Evolutionary conservation across 2,888 invertebrate genomes (phyloP).

Genomic region (Octonoba sinensis): DNA sequence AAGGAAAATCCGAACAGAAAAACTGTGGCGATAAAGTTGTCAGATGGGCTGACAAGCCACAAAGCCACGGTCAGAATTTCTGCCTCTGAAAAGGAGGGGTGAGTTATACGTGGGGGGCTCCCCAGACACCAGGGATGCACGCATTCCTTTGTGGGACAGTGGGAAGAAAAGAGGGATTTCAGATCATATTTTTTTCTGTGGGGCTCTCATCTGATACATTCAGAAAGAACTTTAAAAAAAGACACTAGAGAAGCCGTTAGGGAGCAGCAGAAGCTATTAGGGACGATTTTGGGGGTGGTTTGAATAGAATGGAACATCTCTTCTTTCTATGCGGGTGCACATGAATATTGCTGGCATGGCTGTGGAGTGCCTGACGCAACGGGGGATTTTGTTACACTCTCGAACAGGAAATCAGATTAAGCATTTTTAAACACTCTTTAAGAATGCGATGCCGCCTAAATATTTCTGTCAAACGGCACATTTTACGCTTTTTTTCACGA

Average conservation of each 20-base stretch:
- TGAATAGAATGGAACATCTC: background rate
- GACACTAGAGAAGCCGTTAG: conserved; percentile 29
- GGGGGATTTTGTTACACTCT: too few relatives aligned
- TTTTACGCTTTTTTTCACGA: conserved; percentile 36
- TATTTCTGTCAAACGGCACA: conserved; percentile 44
- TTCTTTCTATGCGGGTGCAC: too few relatives aligned
- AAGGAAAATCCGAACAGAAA: conserved; percentile 14
- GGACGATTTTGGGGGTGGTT: background rate
- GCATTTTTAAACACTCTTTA: conserved; percentile 23
- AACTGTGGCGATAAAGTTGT: conserved; percentile 63
- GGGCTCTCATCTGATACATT: conserved; percentile 26
- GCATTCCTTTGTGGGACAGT: conserved; percentile 47
- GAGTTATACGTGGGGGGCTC: background rate
- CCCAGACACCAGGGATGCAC: conserved; percentile 34
- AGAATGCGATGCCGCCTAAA: conserved; percentile 38
- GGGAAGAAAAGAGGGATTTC: conserved; percentile 39
- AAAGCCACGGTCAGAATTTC: conserved; percentile 46
- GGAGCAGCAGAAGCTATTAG: conserved; percentile 16
- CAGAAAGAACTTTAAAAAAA: conserved; percentile 40
- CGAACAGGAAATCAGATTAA: conserved; percentile 46
- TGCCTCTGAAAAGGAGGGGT: background rate
- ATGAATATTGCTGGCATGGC: too few relatives aligned
- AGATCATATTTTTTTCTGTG: background rate
- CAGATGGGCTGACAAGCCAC: conserved; percentile 62
- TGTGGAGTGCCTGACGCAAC: too few relatives aligned